Percentiles rank a stretch among this genome's conserved stretches.
Conservation (phyloP, 2,888 invertebrate species). For the Onthophagus sagittarius region DNA sequence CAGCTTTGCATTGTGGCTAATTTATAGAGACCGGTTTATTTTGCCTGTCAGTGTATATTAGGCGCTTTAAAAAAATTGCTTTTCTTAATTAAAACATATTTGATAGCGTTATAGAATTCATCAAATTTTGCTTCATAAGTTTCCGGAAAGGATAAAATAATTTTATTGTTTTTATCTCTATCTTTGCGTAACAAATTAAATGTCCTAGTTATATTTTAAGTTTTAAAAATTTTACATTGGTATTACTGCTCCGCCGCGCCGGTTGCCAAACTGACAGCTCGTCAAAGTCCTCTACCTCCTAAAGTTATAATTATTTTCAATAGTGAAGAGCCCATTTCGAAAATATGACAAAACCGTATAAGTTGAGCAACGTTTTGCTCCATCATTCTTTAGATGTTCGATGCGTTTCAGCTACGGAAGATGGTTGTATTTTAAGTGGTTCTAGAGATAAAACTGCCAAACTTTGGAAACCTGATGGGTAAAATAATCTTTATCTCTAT, state of each 20-base stretch:
- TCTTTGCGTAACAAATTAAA: no score
- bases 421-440: constrained; percentile 76
- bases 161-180: no score
- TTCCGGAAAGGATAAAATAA: background rate
- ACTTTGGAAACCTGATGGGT: constrained; percentile 80
- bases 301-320: constrained; percentile 3
- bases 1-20: no score
- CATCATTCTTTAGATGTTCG: constrained; percentile 87
- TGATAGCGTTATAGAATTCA: no score
- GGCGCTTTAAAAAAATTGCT: no score
- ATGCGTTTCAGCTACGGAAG: constrained; percentile 61
- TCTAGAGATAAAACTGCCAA: constrained; percentile 86
- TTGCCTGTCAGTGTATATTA: no score
- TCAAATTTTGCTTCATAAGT: background rate
- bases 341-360: constrained; percentile 55
- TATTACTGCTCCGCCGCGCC: background rate
- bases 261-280: constrained; percentile 8
- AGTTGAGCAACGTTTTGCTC: constrained; percentile 70
- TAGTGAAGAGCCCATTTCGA: background rate
- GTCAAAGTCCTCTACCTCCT: background rate
- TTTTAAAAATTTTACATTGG: background rate
- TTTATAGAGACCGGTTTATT: no score
- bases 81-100: no score
- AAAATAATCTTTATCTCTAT: constrained; percentile 29
- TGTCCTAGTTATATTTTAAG: background rate